A percentile compares a stretch with the other conserved stretches of the same genome.
Conservation (phyloP, 2,113 vertebrate species). For the Neodontobutis hainanensis region DNA sequence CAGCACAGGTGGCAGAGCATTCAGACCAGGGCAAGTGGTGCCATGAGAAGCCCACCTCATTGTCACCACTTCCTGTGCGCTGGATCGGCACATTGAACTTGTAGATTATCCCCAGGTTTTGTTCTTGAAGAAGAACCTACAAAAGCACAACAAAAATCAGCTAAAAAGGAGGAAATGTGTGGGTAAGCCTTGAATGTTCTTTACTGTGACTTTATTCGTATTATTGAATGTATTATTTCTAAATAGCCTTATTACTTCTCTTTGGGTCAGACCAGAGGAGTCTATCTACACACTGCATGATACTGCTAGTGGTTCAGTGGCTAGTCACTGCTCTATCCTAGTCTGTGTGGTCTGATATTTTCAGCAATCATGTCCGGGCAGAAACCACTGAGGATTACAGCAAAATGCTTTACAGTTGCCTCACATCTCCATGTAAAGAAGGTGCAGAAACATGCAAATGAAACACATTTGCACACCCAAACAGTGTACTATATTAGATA, state of each 20-base stretch:
- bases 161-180: background rate
- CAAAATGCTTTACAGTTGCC: slow-evolving; percentile 14
- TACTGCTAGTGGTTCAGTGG: slow-evolving; percentile 47
- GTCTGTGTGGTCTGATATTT: slow-evolving; percentile 68
- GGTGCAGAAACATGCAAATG: slow-evolving; percentile 7
- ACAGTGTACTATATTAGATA: background rate
- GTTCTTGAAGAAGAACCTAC: slow-evolving; percentile 97
- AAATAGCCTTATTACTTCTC: too few relatives aligned
- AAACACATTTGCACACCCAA: background rate
- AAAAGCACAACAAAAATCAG: background rate
- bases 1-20: slow-evolving; percentile 93
- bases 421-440: slow-evolving; percentile 17
- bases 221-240: background rate
- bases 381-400: slow-evolving; percentile 44
- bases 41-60: slow-evolving; percentile 95
- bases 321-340: slow-evolving; percentile 44
- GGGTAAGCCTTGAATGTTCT: too few relatives aligned
- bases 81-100: slow-evolving; percentile 97
- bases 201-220: background rate
- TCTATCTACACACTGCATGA: slow-evolving; percentile 34
- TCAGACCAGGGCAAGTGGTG: slow-evolving; percentile 94
- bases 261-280: slow-evolving; percentile 10
- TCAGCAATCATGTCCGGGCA: slow-evolving; percentile 44
- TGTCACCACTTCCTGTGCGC: slow-evolving; percentile 94
- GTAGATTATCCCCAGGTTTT: slow-evolving; percentile 95